Base-by-base conservation (phyloP, 92 coral and sea anemone species). In the Actinostola sp. region DNA sequence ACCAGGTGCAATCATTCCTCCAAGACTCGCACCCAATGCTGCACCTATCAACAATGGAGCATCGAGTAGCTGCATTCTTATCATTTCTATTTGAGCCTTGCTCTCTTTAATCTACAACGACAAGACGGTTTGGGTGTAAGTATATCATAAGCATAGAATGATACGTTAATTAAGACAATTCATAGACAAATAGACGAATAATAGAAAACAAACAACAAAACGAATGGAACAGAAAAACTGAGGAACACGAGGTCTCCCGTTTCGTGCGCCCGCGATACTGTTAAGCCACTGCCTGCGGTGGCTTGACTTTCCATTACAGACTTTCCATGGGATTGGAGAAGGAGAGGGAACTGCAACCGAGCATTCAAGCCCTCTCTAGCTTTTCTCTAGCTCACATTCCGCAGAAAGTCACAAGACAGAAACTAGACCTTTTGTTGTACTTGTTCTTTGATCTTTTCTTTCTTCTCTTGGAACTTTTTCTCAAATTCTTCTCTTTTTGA, bases 1-100 rank as follows among this genome's bases (percentile, higher is more conserved):
- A 24, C 98, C 98, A 1, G 98, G 98, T 48, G 98, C 93, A 20
- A 90, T 75, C 91, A 93, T 80, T n/a, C 98, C 98, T 0, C 97
- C 85, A 46, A 93, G 84, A 24, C 86, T 84, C 3, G 98, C 96
- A 8, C 98, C 98, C 9, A 87, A 70, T 4, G 84, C 89, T 7
- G 93, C 92, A n/a, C 89, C 81, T 30, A 93, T 49, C 66, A 93
- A 36, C 66, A 93, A 78, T 11, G 98, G 98, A 21, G 89, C 86
- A 44, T 93, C 97, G 53, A 81, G 57, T 8, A 93, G 61, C 69
- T 90, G 93, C 81, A 90, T 79, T 35, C 54, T 65, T 25, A 90
- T 48, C 61, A 85, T 61, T 60, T 90, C 76, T 56, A 71, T 67
- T 20, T 87, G 84, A 24, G 90, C 80, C 42, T 81, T 73, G 20